phyloP scores from a whole-genome alignment of 1,140 invertebrate genomes.

The Pogonognathellus flavescens region DNA sequence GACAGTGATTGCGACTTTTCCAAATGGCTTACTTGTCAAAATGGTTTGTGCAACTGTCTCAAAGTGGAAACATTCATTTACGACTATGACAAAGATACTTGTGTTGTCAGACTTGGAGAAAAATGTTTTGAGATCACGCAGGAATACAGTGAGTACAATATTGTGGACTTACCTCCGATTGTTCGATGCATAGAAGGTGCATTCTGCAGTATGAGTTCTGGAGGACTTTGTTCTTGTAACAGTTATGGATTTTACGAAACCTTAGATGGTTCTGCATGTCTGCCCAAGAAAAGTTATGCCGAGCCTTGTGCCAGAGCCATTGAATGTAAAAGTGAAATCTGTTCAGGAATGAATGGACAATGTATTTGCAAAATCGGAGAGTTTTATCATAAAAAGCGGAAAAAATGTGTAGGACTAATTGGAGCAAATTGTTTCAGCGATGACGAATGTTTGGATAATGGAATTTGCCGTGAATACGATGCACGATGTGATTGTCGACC shows the following conservation, averaged over 20 bases:
- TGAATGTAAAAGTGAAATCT: conserved; percentile 54
- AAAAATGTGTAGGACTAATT: conserved; percentile 47
- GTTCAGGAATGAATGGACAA: conserved; percentile 34
- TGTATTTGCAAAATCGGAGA: conserved; percentile 56
- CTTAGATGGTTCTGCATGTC: conserved; percentile 50
- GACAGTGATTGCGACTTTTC: conserved; percentile 57
- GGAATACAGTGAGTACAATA: conserved; percentile 53
- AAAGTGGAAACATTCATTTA: conserved; percentile 25
- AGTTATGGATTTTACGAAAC: conserved; percentile 54
- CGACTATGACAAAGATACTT: conserved; percentile 47
- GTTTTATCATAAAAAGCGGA: conserved; percentile 54
- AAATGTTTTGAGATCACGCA: conserved; percentile 59
- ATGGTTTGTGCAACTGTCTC: conserved; percentile 45
- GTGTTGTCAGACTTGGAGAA: conserved; percentile 52
- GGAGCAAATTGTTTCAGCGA: conserved; percentile 52
- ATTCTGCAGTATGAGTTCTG: conserved; percentile 57
- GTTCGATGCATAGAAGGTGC: conserved; percentile 53
- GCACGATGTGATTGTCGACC: conserved; percentile 48
- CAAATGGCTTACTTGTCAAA: conserved; percentile 56
- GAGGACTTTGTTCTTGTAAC: conserved; percentile 57
- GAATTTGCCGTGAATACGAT: conserved; percentile 42
- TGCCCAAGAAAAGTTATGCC: conserved; percentile 52
- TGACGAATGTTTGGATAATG: conserved; percentile 54
- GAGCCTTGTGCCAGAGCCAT: conserved; percentile 26
- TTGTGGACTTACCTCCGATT: conserved; percentile 36